Evolutionary conservation across 1,140 invertebrate species (phyloP), one percentile per base, ranked within the genome.

Genomic region (Drosophila repletoides): DNA sequence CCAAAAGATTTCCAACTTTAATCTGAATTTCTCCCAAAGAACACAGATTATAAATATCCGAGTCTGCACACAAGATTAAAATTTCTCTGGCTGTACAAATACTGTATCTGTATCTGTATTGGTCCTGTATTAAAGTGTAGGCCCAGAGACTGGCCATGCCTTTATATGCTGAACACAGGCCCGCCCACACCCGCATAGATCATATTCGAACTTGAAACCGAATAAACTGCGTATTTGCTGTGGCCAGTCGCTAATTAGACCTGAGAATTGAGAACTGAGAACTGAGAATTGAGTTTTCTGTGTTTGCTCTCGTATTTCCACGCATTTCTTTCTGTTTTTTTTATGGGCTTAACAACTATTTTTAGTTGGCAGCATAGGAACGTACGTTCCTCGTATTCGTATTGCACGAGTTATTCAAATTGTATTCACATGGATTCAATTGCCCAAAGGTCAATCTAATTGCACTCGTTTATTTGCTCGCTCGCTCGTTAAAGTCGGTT

Each of bases 361-460:
- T 45, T 9, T n/a, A 33, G 22, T 24, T 21, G 2, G 4, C 12
- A 33, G 29, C 10, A 33, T n/a, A 33, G 24, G 12, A 2, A 3
- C n/a, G 14, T 12, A 2, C 10, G 10, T 7, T 3, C 5, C 3
- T 14, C 5, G 26, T 49, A 31, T 15, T 10, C 17, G n/a, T 34
- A 33, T 28, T 31, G 24, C 26, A 34, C 17, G 2, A 17, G 4
- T 12, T 38, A 45, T 65, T 43, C 45, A 52, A 48, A 65, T 58
- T 68, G 19, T 19, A 10, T 58, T 65, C 52, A 40, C 26, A 48
- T 59, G 26, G 28, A 24, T 33, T 63, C 59, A 53, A 53, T 61
- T 53, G 41, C 26, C n/a, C 22, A 49, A 71, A 66, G 61, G 68
- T 71, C 68, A 71, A 71, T 36, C 61, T 59, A 71, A 71, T 71